Evolutionary conservation across 2,797 vertebrate genomes (phyloP).

Genomic region (Leptodactylus fallax): DNA sequence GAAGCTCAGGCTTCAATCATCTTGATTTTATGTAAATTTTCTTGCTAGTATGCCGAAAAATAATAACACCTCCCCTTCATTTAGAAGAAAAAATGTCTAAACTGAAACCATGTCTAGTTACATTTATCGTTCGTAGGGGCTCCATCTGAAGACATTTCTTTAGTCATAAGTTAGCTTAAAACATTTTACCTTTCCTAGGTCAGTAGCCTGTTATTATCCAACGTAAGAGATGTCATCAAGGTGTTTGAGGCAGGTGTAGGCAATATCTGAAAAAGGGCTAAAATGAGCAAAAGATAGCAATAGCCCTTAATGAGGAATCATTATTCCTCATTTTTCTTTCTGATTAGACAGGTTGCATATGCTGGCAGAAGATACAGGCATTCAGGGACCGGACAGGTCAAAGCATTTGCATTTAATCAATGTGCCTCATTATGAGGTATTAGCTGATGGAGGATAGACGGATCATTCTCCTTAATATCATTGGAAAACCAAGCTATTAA

Average conservation of each 20-base stretch:
- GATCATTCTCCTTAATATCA: constrained; percentile 52
- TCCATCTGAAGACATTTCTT: not conserved
- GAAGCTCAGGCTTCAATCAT: not conserved
- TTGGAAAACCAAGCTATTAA: constrained; percentile 27
- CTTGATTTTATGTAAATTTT: not conserved
- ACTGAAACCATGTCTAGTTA: not conserved
- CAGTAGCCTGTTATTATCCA: not conserved
- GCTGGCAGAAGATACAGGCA: constrained; percentile 36
- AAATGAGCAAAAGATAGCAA: constrained; percentile 23
- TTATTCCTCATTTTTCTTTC: constrained; percentile 54
- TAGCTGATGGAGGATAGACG: constrained; percentile 40
- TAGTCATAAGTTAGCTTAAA: not conserved
- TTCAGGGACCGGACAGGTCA: constrained; percentile 48
- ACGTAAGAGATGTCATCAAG: not conserved
- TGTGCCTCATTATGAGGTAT: constrained; percentile 58
- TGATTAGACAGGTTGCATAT: constrained; percentile 54
- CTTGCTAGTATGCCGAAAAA: not conserved
- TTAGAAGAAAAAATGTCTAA: not conserved
- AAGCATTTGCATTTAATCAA: constrained; percentile 61
- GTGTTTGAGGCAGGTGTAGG: constrained; percentile 1
- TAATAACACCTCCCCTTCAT: not conserved
- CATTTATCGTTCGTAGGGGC: not conserved
- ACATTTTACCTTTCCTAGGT: not conserved
- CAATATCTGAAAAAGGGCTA: constrained; percentile 5
- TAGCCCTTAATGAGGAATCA: constrained; percentile 47